Conservation (phyloP, 2,888 invertebrate genomes). For the Microchrysa polita region DNA sequence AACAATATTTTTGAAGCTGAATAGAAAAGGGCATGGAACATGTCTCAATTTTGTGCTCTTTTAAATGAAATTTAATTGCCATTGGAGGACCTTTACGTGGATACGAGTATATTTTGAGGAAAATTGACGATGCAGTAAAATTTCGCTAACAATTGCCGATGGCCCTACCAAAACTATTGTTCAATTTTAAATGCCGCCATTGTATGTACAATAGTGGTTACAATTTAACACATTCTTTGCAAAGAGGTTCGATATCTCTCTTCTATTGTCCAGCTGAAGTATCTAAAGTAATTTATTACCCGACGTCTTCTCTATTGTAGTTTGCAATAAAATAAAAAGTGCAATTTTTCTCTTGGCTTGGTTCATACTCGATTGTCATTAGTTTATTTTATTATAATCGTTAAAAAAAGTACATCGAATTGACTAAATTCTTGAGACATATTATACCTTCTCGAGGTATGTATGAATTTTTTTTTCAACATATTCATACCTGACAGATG, state of each 20-base stretch:
- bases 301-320: slow-evolving; percentile 40
- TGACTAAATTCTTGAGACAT: too few species aligned
- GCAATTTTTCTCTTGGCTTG: slow-evolving; percentile 38
- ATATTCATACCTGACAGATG: slow-evolving; percentile 27
- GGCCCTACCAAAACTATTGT: slow-evolving; percentile 43
- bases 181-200: slow-evolving; percentile 46
- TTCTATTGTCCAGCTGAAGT: slow-evolving; percentile 43
- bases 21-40: slow-evolving; percentile 38
- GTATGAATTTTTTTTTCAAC: too few species aligned
- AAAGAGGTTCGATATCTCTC: slow-evolving; percentile 41
- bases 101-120: slow-evolving; percentile 16
- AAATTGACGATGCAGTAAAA: slow-evolving; percentile 42
- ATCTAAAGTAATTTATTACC: slow-evolving; percentile 47
- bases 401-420: slow-evolving; percentile 10
- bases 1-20: slow-evolving; percentile 12
- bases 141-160: slow-evolving; percentile 45
- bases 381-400: slow-evolving; percentile 19
- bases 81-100: slow-evolving; percentile 1
- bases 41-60: slow-evolving; percentile 36
- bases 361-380: slow-evolving; percentile 43
- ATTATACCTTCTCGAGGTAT: too few species aligned
- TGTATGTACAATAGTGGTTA: slow-evolving; percentile 49
- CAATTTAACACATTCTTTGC: slow-evolving; percentile 47
- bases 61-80: slow-evolving; percentile 26
- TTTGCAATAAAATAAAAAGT: slow-evolving; percentile 44